Evolutionary conservation across 1,140 invertebrate genomes (phyloP), one percentile per base, ranked within the genome.

Genomic region (Apis florea): DNA sequence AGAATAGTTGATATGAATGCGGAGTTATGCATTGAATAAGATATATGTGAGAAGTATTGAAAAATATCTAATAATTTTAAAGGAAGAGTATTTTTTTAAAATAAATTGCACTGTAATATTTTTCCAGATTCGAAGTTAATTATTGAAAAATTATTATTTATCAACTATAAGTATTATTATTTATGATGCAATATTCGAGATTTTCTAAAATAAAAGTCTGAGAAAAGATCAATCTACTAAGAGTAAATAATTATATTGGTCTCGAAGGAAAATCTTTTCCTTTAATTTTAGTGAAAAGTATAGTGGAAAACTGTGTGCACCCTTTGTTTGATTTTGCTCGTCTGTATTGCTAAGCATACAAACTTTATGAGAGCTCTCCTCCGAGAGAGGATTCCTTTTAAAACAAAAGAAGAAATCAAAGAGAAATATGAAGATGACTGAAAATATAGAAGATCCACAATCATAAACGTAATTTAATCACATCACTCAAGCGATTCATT

Each of bases 351-450:
- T 19, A 83, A 53, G 53, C 82, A 64, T 56, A 26, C 49, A 26
- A 83, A 79, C 49, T 73, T 79, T 73, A 68, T n/a, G 70, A 73
- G 51, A 61, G 21, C 69, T 49, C 61, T 75, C 15, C 64, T 53
- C n/a, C 40, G 40, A 49, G 47, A 61, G 47, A 68, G 53, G 40
- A 58, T 79, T 63, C 61, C 73, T 66, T 54, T 76, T 51, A 64
- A 26, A 75, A 59, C 51, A 75, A 75, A 81, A 67, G 53, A 17
- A 68, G 21, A 61, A 58, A 11, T 47, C 31, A 24, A 69, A 64
- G 47, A 31, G 59, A 26, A 59, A 2, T 49, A 70, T 21, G 24
- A 70, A 49, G 56, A 67, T 17, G 31, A 54, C 51, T 40, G 66
- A 70, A 78, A 58, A 78, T 26, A 19, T 70, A 56, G 66, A 69